These are phyloP conservation scores for Microcebus tavaratra DNA, from an alignment of 2,113 vertebrate species.

Conservation along the genomic window DNA sequence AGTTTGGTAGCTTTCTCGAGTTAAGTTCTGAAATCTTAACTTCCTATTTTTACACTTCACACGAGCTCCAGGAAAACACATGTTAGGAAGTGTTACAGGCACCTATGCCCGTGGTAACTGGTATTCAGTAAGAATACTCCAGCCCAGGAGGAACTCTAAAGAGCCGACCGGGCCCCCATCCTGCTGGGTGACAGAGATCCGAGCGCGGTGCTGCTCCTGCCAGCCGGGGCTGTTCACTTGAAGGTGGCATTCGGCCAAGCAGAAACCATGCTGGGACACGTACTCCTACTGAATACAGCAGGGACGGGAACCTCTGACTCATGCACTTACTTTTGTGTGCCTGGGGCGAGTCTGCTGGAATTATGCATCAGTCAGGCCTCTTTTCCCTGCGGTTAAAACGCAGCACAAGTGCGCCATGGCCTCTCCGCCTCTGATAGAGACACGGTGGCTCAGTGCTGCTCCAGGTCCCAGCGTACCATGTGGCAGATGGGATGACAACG, in stretches of 20 bases:
- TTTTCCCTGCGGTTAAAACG: neutral
- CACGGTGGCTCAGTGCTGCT: neutral
- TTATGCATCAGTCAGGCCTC: neutral
- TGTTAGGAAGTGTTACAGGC: constrained; percentile 31
- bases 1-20: constrained; percentile 56
- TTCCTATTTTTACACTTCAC: constrained; percentile 46
- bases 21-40: constrained; percentile 67
- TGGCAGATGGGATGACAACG: too few species aligned
- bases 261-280: neutral
- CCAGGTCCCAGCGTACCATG: neutral
- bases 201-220: neutral
- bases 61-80: neutral
- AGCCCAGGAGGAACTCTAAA: neutral
- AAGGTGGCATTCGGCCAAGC: neutral
- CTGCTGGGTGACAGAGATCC: rapidly evolving
- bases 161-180: neutral
- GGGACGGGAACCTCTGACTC: neutral
- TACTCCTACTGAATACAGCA: neutral
- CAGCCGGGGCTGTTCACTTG: rapidly evolving
- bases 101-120: neutral
- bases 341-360: neutral
- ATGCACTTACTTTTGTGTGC: neutral
- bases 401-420: neutral
- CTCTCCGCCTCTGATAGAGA: neutral
- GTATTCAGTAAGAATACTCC: neutral